These are phyloP conservation scores for Cherax destructor DNA, from an alignment of 1,140 invertebrate genomes.

Conservation along the genomic window DNA sequence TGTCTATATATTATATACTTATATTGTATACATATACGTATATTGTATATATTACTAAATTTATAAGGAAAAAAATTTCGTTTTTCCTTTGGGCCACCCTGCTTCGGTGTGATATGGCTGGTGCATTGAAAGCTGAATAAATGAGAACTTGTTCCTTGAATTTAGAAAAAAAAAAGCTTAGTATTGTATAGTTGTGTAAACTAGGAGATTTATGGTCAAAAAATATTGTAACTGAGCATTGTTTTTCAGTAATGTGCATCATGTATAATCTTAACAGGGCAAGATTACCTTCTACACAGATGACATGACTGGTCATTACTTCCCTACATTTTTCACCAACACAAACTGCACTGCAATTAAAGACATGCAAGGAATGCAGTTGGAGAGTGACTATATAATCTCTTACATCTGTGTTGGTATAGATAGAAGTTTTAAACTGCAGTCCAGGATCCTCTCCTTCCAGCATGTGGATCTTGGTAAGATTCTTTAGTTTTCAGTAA, in stretches of 20 bases:
- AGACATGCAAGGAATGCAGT: background rate
- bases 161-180: too few relatives aligned
- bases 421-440: background rate
- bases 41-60: too few relatives aligned
- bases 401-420: background rate
- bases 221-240: too few relatives aligned
- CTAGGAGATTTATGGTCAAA: too few relatives aligned
- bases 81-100: too few relatives aligned
- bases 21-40: too few relatives aligned
- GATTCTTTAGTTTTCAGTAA: background rate
- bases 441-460: background rate
- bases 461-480: background rate
- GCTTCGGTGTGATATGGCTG: too few relatives aligned
- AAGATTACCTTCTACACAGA: background rate
- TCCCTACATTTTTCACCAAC: background rate
- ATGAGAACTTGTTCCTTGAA: background rate
- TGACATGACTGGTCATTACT: slow-evolving; percentile 13
- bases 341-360: background rate
- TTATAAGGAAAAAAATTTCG: too few relatives aligned
- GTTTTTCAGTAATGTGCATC: too few relatives aligned
- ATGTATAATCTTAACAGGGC: background rate
- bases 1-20: too few relatives aligned
- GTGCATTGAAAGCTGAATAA: background rate
- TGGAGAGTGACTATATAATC: background rate
- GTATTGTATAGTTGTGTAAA: too few relatives aligned